A percentile compares a stretch with the other conserved stretches of the same genome.
These are phyloP conservation scores for Trisateles emortualis DNA, from an alignment of 2,888 invertebrate species.

Conservation along the genomic window DNA sequence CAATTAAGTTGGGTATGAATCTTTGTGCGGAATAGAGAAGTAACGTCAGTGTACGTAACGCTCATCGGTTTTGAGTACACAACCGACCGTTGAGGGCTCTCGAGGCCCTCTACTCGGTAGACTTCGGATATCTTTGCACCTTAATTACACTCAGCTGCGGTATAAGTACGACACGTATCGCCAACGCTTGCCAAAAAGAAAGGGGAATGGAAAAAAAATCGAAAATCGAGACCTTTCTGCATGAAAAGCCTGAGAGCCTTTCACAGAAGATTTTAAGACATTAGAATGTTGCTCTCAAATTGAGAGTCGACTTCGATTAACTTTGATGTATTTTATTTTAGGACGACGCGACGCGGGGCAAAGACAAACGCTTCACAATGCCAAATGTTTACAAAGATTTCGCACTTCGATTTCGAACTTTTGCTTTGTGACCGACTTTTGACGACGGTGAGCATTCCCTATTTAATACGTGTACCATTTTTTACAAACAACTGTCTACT, in stretches of 20 bases:
- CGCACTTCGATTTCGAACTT: conserved; percentile 24
- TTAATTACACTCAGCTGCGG: conserved; percentile 80
- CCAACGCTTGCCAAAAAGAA: conserved; percentile 67
- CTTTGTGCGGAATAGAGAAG: conserved; percentile 76
- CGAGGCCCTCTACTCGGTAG: conserved; percentile 71
- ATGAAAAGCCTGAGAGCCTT: conserved; percentile 58
- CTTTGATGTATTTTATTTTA: conserved; percentile 62
- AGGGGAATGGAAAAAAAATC: conserved; percentile 62
- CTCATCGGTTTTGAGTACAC: conserved; percentile 79
- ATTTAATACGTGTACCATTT: conserved; percentile 1
- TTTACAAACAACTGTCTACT: not conserved
- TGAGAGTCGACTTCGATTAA: conserved; percentile 59
- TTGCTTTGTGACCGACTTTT: conserved; percentile 26
- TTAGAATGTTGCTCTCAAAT: conserved; percentile 61
- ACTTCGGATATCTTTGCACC: conserved; percentile 85
- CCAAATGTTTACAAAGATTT: conserved; percentile 42
- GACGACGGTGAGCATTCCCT: not conserved
- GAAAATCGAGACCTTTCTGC: conserved; percentile 64
- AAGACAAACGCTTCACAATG: conserved; percentile 46
- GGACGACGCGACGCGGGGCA: conserved; percentile 27
- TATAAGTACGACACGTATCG: conserved; percentile 79
- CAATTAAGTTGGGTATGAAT: conserved; percentile 80
- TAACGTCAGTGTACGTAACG: conserved; percentile 77
- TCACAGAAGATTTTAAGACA: conserved; percentile 63
- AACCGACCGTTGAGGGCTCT: conserved; percentile 76